Base-by-base conservation (phyloP, 2,113 vertebrate genomes). In the Picathartes gymnocephalus region DNA sequence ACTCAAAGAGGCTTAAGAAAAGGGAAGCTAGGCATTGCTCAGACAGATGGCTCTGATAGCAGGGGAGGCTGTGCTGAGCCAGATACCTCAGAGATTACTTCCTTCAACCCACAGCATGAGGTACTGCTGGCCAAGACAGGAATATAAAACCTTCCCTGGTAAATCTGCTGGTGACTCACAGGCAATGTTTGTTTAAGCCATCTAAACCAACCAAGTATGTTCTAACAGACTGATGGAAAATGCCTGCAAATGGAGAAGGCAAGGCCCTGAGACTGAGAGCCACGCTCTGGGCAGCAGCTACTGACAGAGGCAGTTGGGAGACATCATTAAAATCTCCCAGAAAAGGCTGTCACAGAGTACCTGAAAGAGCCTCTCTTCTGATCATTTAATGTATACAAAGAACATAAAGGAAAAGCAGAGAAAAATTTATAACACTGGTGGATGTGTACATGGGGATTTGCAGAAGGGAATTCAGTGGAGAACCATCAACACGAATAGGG, bases 21-120 rank as follows among this genome's bases (percentile, higher is more conserved):
- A 18, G 2, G 10, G 4, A 5, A 66, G 44, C 24, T 18, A 73
- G 77, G 44, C 64, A 62, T 39, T 39, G 77, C 54, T 74, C 47
- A 86, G 91, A 60, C 96, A 97, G 94, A 95, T 93, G 95, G 95
- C 53, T 27, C n/a, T 61, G 84, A 45, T 79, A 89, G 94, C 89
- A 94, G 96, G 94, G 69, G 80, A 91, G 81, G 50, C 60, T 92
- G 51, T 87, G 47, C 61, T 66, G 44, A 94, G 92, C 86, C 92
- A 95, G 69, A 68, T 21, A 74, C 56, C 92, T 60, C 81, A 5
- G 44, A 44, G 44, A 56, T 81, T 1, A 69, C 81, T 96, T 97
- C 95, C 91, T 95, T 30, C 83, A 81, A 20, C 78, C 69, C 89
- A n/a, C 91, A 89, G 86, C 83, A 65, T 33, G 88, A 88, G 44